These are phyloP conservation scores for Torymus tubicola DNA, from an alignment of 2,888 invertebrate genomes.

Conservation along the genomic window DNA sequence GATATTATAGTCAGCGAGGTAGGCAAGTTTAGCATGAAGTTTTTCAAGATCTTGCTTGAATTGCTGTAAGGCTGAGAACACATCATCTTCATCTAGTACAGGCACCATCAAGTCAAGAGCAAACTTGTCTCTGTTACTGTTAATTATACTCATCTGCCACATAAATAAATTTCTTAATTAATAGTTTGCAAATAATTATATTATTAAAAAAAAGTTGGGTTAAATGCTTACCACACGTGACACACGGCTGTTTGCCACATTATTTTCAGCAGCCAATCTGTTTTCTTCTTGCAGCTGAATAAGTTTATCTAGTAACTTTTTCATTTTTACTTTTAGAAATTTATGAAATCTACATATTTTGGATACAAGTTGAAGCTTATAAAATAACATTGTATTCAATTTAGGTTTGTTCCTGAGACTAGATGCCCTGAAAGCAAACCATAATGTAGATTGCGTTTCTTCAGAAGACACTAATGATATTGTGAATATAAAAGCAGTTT, in stretches of 20 bases:
- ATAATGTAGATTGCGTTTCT: slow-evolving; percentile 84
- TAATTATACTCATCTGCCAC: slow-evolving; percentile 38
- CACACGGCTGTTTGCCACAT: slow-evolving; percentile 1
- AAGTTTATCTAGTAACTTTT: slow-evolving; percentile 20
- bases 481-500: slow-evolving; percentile 91
- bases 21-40: slow-evolving; percentile 28
- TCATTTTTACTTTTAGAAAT: slow-evolving; percentile 24
- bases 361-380: slow-evolving; percentile 21
- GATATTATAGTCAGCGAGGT: slow-evolving; percentile 9
- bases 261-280: slow-evolving; percentile 8
- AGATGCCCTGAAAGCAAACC: slow-evolving; percentile 90
- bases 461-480: slow-evolving; percentile 88
- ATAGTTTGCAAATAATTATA: no score
- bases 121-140: slow-evolving; percentile 22
- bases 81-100: slow-evolving; percentile 19
- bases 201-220: no score
- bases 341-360: slow-evolving; percentile 27
- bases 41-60: slow-evolving; percentile 34
- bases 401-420: slow-evolving; percentile 87
- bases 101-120: slow-evolving; percentile 13
- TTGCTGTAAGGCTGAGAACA: slow-evolving; percentile 26
- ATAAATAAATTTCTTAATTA: not conserved
- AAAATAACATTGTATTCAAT: slow-evolving; percentile 82
- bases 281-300: slow-evolving; percentile 33
- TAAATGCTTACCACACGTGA: not conserved